A percentile compares a stretch with the other conserved stretches of the same genome.
Conservation (phyloP, 2,113 vertebrate genomes). For the Abramis brama region DNA sequence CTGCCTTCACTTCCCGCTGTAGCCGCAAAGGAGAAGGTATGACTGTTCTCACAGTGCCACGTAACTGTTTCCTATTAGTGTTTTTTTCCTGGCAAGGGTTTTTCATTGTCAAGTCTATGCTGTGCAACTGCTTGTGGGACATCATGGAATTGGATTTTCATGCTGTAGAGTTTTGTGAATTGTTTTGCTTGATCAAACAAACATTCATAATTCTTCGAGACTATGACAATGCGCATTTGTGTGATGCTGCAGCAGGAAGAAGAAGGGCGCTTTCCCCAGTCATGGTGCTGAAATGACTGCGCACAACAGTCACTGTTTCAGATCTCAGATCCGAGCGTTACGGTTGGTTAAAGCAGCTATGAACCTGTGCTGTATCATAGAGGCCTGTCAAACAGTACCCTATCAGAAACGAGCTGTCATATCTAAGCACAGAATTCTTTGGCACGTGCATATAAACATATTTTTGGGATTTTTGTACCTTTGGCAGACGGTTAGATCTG, state of each 20-base stretch:
- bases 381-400: conserved; percentile 17
- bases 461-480: conserved; percentile 13
- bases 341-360: conserved; percentile 1
- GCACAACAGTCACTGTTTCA: neutral
- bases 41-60: conserved; percentile 26
- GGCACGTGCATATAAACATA: conserved; percentile 12
- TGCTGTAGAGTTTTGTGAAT: neutral
- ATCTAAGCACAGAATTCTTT: conserved; percentile 23
- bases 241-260: conserved; percentile 37
- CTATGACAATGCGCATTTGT: conserved; percentile 15
- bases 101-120: neutral
- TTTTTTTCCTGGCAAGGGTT: conserved; percentile 18
- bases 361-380: conserved; percentile 20
- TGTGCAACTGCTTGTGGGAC: neutral
- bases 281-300: conserved; percentile 73
- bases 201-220: neutral
- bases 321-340: neutral
- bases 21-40: conserved; percentile 77
- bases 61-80: conserved; percentile 14
- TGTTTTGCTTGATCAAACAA: neutral
- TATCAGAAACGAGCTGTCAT: conserved; percentile 9
- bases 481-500: neutral
- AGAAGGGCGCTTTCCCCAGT: conserved; percentile 70
- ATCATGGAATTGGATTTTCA: neutral
- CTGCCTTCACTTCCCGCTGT: conserved; percentile 70